phyloP scores from a whole-genome alignment of 2,797 vertebrate genomes.

The Molossus alvarezi region DNA sequence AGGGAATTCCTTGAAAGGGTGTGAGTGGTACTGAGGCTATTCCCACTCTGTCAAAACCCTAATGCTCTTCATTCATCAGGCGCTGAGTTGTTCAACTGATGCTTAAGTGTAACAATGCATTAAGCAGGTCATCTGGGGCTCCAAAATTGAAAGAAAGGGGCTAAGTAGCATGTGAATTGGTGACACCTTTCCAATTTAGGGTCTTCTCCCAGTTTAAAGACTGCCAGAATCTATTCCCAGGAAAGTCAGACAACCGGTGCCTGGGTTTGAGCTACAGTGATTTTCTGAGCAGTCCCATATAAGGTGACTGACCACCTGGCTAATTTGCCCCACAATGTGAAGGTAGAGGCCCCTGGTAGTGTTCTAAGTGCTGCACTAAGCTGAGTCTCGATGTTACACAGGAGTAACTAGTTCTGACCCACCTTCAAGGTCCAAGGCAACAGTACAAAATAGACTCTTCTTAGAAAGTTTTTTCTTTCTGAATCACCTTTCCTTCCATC shows the following conservation, averaged over 20 bases:
- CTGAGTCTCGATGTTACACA: neutral
- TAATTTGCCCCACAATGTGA: neutral
- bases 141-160: conserved; percentile 37
- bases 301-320: neutral
- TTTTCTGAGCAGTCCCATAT: conserved; percentile 36
- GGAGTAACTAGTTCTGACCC: neutral
- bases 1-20: conserved; percentile 31
- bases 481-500: conserved; percentile 8
- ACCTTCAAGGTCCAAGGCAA: neutral
- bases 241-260: neutral
- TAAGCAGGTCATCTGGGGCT: neutral
- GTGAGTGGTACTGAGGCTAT: neutral
- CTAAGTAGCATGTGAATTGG: neutral
- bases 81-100: neutral
- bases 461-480: conserved; percentile 10
- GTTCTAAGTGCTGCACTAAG: neutral
- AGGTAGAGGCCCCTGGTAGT: neutral
- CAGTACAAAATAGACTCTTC: neutral
- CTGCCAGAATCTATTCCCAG: conserved; percentile 51
- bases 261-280: neutral
- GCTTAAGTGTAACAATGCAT: neutral
- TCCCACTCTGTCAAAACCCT: conserved; percentile 61
- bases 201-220: conserved; percentile 1
- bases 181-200: neutral
- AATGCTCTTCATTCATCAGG: conserved; percentile 10